Evolutionary conservation across 2,797 vertebrate species (phyloP).

Genomic region (Neoniphon sammara): DNA sequence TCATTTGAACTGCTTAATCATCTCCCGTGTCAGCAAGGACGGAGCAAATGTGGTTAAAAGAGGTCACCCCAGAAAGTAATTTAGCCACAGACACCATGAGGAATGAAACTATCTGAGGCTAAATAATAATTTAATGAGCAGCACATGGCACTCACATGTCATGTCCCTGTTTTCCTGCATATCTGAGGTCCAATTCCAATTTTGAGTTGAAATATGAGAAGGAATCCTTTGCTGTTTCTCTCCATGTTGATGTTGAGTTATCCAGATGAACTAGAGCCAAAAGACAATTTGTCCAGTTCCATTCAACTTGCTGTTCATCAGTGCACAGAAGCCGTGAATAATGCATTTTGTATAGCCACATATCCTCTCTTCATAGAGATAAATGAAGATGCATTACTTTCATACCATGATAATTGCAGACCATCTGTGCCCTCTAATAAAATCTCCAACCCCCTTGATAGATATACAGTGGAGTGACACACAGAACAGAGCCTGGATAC

Average conservation of each 20-base stretch:
- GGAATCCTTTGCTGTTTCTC: slow-evolving; percentile 23
- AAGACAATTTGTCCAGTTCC: slow-evolving; percentile 62
- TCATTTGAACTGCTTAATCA: slow-evolving; percentile 79
- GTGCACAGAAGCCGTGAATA: slow-evolving; percentile 56
- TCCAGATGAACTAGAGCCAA: slow-evolving; percentile 55
- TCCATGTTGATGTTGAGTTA: slow-evolving; percentile 48
- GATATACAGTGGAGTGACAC: slow-evolving; percentile 71
- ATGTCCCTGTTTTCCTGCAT: slow-evolving; percentile 49
- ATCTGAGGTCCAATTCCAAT: slow-evolving; percentile 20
- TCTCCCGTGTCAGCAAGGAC: slow-evolving; percentile 55
- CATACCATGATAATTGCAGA: slow-evolving; percentile 77
- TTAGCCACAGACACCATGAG: slow-evolving; percentile 68
- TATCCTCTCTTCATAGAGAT: slow-evolving; percentile 72
- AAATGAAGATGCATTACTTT: slow-evolving; percentile 78
- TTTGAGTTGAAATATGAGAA: slow-evolving; percentile 35
- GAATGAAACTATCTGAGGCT: slow-evolving; percentile 69
- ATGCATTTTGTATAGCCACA: slow-evolving; percentile 73
- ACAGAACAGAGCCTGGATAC: slow-evolving; percentile 56
- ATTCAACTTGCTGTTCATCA: slow-evolving; percentile 59
- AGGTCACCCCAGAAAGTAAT: slow-evolving; percentile 75
- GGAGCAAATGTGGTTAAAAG: slow-evolving; percentile 72
- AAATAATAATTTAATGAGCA: slow-evolving; percentile 78
- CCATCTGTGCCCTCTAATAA: slow-evolving; percentile 79
- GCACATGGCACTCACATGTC: slow-evolving; percentile 64
- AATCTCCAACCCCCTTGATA: slow-evolving; percentile 72